Percentiles rank a stretch among this genome's conserved stretches.
Conservation (phyloP, 2,797 vertebrate genomes). For the Chiroxiphia lanceolata region DNA sequence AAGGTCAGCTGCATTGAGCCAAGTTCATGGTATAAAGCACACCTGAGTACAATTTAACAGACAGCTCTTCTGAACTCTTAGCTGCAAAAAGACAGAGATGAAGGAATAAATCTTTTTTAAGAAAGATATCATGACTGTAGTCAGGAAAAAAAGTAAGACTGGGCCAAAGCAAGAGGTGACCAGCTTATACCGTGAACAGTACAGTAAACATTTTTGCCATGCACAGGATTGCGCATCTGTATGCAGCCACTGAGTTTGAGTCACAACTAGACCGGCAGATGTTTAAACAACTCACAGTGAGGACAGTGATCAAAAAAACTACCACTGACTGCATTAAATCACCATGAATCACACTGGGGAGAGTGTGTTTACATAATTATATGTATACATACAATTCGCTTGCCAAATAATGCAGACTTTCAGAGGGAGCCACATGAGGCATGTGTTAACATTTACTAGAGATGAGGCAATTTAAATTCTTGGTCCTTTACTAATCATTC, state of each 20-base stretch:
- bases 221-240: background rate
- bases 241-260: background rate
- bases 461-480: slow-evolving; percentile 58
- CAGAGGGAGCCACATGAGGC: slow-evolving; percentile 11
- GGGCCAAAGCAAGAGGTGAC: background rate
- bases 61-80: background rate
- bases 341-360: background rate
- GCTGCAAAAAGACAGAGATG: background rate
- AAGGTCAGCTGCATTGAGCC: background rate
- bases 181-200: background rate
- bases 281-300: background rate
- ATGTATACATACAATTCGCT: slow-evolving; percentile 23
- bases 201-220: background rate
- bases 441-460: slow-evolving; percentile 48
- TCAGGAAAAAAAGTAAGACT: background rate
- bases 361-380: slow-evolving; percentile 30
- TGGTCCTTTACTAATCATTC: slow-evolving; percentile 55
- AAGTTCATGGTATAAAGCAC: background rate
- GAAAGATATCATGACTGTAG: background rate
- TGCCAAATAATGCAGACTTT: slow-evolving; percentile 29
- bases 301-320: background rate
- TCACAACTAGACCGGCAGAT: background rate
- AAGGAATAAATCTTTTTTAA: slow-evolving; percentile 1
- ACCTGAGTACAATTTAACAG: background rate
- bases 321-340: background rate